Evolutionary conservation across 2,888 invertebrate genomes (phyloP).

Genomic region (Cephus pulcher): DNA sequence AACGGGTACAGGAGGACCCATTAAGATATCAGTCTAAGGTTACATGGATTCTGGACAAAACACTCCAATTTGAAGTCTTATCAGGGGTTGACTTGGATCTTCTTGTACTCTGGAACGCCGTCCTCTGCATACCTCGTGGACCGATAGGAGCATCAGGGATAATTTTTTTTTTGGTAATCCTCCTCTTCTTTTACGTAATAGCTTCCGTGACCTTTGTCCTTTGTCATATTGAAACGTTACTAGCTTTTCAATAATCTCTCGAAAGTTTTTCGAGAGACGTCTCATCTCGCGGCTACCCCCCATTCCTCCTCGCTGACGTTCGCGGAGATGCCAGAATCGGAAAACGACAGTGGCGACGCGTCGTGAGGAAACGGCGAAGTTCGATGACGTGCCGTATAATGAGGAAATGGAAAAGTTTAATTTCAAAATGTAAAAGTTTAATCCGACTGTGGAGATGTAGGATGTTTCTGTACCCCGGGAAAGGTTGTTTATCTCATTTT

Average conservation of each 20-base stretch:
- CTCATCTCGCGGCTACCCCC: background rate
- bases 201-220: background rate
- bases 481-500: background rate
- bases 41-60: background rate
- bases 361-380: too few species aligned
- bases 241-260: background rate
- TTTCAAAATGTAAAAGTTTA: background rate
- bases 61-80: background rate
- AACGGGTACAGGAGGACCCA: constrained; percentile 1
- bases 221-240: background rate
- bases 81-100: background rate
- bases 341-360: background rate
- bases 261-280: background rate
- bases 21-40: constrained; percentile 2
- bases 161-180: background rate
- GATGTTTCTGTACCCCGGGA: background rate
- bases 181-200: background rate
- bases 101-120: background rate
- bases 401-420: background rate
- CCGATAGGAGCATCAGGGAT: background rate
- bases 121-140: background rate
- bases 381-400: too few species aligned
- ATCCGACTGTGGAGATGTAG: background rate
- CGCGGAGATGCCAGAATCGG: background rate
- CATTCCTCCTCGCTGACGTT: background rate